Percentiles rank a stretch among this genome's conserved stretches.
These are phyloP conservation scores for Gibbula magus DNA, from an alignment of 2,888 invertebrate genomes.

Conservation along the genomic window DNA sequence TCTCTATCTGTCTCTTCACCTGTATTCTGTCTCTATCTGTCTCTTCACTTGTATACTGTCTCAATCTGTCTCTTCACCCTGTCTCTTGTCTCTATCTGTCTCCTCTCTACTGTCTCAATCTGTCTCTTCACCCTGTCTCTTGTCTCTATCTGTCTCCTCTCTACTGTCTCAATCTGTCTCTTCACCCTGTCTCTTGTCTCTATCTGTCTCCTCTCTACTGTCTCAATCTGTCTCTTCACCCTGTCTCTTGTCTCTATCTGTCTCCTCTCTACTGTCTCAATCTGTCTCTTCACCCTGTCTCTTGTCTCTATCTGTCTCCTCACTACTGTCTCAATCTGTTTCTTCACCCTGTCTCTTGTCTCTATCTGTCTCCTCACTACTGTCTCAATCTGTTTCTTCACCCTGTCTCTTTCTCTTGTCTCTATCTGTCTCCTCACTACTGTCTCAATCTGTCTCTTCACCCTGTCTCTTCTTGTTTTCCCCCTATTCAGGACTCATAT, in stretches of 20 bases:
- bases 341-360: neutral
- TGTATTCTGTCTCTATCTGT: neutral
- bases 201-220: neutral
- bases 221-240: neutral
- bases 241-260: neutral
- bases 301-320: neutral
- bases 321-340: neutral
- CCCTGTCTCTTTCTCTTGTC: neutral
- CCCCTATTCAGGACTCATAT: too few species aligned
- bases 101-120: too few species aligned
- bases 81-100: too few species aligned
- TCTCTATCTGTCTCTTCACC: neutral
- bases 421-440: neutral
- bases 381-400: neutral
- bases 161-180: neutral
- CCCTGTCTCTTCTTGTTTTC: too few species aligned
- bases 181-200: neutral
- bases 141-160: neutral
- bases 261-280: neutral
- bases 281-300: neutral
- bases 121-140: too few species aligned
- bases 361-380: neutral
- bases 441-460: neutral
- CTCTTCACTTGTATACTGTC: neutral
- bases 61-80: neutral